Percentiles rank a stretch among this genome's conserved stretches.
Conservation (phyloP, 2,888 invertebrate genomes). For the Enchytraeus crypticus region DNA sequence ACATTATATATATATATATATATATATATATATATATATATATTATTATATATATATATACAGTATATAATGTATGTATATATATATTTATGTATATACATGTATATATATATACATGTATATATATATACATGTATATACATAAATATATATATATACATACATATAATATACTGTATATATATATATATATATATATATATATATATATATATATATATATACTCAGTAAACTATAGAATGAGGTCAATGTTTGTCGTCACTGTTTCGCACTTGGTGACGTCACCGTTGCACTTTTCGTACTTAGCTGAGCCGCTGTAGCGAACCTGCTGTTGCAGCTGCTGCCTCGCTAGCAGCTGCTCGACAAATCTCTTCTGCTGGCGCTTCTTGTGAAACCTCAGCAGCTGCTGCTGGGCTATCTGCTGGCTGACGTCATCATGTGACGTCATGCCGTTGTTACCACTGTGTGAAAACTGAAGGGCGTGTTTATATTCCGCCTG, state of each 20-base stretch:
- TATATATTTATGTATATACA: neutral
- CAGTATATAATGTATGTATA: too few relatives aligned
- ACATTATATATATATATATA: too few relatives aligned
- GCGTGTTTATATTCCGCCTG: too few relatives aligned
- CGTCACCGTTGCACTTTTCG: conserved; percentile 15
- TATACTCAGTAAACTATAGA: neutral
- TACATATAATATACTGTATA: too few relatives aligned
- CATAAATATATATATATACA: neutral
- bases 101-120: neutral
- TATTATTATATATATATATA: too few relatives aligned
- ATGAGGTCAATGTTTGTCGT: neutral
- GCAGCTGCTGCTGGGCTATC: neutral
- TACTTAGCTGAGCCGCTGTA: too few relatives aligned
- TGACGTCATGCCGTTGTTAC: too few relatives aligned
- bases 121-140: neutral
- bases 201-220: neutral
- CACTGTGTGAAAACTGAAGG: too few relatives aligned
- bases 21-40: too few relatives aligned
- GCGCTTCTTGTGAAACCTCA: neutral
- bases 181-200: neutral
- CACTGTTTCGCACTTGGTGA: neutral
- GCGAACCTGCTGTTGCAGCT: neutral
- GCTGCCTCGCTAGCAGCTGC: neutral
- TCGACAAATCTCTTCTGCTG: neutral
- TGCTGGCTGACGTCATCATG: neutral